Evolutionary conservation across 2,797 vertebrate species (phyloP).

Genomic region (Danionella dracula): DNA sequence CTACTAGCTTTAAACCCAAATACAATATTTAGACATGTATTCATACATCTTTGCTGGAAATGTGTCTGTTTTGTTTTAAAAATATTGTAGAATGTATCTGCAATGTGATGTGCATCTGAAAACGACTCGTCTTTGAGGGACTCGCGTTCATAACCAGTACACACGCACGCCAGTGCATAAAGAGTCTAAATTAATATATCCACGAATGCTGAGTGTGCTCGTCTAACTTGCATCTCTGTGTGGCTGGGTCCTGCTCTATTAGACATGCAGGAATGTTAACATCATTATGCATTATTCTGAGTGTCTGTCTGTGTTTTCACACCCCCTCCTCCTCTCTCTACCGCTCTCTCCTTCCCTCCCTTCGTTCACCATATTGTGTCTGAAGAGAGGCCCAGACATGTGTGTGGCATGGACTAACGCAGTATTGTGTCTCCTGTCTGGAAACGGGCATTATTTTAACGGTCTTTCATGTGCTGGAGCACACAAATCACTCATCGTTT

Average conservation of each 20-base stretch:
- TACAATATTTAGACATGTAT: no score
- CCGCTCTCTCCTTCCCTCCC: conserved; percentile 53
- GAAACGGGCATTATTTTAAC: conserved; percentile 68
- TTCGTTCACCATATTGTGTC: conserved; percentile 66
- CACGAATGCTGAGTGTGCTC: conserved; percentile 36
- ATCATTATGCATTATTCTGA: conserved; percentile 88
- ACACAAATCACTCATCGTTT: conserved; percentile 63
- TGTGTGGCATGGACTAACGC: conserved; percentile 50
- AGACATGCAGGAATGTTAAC: conserved; percentile 93
- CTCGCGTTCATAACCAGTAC: neutral
- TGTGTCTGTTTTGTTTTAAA: no score
- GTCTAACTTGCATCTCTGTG: conserved; percentile 41
- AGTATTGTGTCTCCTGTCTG: conserved; percentile 47
- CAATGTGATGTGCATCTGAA: no score
- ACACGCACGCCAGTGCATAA: conserved; percentile 17
- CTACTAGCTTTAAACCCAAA: no score
- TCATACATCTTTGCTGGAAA: no score
- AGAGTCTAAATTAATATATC: conserved; percentile 38
- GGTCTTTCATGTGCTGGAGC: conserved; percentile 63
- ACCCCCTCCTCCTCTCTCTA: conserved; percentile 55
- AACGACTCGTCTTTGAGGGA: no score
- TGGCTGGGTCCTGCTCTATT: conserved; percentile 74
- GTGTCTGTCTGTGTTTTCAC: conserved; percentile 69
- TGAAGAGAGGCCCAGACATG: conserved; percentile 61
- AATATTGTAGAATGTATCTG: no score